These are phyloP conservation scores for Chiropotes sagulatus DNA, from an alignment of 2,797 vertebrate genomes.

Conservation along the genomic window DNA sequence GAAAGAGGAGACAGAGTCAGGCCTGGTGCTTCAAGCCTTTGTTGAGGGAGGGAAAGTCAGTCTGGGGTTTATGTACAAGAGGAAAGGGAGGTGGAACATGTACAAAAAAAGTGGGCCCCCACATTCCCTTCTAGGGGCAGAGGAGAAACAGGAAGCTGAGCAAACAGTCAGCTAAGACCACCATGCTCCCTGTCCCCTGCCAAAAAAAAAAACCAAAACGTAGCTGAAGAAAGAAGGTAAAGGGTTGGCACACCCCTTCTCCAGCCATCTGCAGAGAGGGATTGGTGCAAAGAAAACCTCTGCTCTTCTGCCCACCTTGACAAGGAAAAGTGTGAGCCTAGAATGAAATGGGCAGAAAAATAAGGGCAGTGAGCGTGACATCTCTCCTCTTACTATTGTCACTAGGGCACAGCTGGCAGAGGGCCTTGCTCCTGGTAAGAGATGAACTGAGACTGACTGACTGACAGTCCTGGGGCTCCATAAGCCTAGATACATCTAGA, in stretches of 20 bases:
- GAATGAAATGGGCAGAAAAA: neutral
- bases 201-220: neutral
- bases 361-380: neutral
- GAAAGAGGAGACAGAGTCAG: constrained; percentile 60
- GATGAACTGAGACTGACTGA: neutral
- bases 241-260: constrained; percentile 16
- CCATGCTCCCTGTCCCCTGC: neutral
- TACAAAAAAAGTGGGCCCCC: constrained; percentile 65
- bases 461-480: neutral
- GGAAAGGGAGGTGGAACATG: constrained; percentile 61
- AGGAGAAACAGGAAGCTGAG: constrained; percentile 38
- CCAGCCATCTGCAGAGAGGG: neutral
- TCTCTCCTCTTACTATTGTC: neutral
- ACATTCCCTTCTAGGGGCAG: neutral
- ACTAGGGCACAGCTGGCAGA: neutral
- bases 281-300: neutral
- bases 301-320: neutral
- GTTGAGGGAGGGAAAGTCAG: constrained; percentile 47
- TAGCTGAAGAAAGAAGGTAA: constrained; percentile 5
- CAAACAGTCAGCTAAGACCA: neutral
- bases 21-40: constrained; percentile 67
- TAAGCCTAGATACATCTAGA: neutral
- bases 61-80: constrained; percentile 73
- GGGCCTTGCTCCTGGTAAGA: neutral
- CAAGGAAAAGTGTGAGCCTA: neutral